Evolutionary conservation across 2,113 vertebrate species (phyloP).

Genomic region (Limanda limanda): DNA sequence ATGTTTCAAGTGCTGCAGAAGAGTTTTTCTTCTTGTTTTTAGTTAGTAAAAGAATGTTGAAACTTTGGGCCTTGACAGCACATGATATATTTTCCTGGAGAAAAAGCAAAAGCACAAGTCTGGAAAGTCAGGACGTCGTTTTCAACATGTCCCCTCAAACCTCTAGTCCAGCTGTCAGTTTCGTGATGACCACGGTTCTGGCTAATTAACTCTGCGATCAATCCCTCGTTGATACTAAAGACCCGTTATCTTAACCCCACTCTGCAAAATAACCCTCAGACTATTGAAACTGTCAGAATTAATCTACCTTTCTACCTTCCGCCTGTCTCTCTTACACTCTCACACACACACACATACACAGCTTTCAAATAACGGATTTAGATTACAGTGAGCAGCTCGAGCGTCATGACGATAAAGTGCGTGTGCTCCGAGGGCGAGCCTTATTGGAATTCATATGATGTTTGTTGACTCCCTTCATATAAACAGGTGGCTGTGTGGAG

Average conservation of each 20-base stretch:
- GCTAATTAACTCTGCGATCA: conserved; percentile 66
- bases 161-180: conserved; percentile 44
- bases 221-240: conserved; percentile 36
- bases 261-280: conserved; percentile 33
- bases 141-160: conserved; percentile 6
- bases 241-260: conserved; percentile 58
- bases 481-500: conserved; percentile 81
- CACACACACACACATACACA: conserved; percentile 23
- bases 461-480: conserved; percentile 77
- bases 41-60: background rate
- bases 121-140: conserved; percentile 6
- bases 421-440: conserved; percentile 69
- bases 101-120: background rate
- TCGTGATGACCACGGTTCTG: conserved; percentile 27
- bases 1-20: conserved; percentile 9
- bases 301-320: conserved; percentile 57
- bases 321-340: conserved; percentile 22
- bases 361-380: conserved; percentile 76
- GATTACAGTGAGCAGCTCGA: conserved; percentile 68
- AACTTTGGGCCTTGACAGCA: background rate
- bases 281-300: conserved; percentile 63
- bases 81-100: background rate
- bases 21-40: conserved; percentile 39
- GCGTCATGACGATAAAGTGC: conserved; percentile 62
- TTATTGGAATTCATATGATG: conserved; percentile 79